phyloP scores from a whole-genome alignment of 2,113 vertebrate species.

The Charina bottae region DNA sequence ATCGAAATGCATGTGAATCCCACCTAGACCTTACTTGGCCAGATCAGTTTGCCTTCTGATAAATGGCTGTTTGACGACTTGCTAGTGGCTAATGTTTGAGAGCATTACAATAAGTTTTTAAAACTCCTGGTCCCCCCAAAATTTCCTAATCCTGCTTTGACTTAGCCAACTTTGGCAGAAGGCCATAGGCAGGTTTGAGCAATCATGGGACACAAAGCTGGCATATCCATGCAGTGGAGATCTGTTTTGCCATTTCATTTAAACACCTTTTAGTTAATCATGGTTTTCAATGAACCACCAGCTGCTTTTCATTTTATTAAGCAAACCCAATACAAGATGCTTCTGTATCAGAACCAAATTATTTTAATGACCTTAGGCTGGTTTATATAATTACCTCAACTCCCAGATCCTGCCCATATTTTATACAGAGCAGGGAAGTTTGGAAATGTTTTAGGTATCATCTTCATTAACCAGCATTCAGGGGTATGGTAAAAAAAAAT shows the following conservation, averaged over 20 bases:
- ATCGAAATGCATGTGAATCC: background rate
- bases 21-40: background rate
- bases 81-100: too few species aligned
- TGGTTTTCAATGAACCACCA: slow-evolving; percentile 1
- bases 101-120: too few species aligned
- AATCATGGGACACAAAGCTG: background rate
- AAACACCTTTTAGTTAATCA: background rate
- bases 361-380: slow-evolving; percentile 32
- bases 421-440: slow-evolving; percentile 33
- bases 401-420: background rate
- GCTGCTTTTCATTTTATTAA: slow-evolving; percentile 33
- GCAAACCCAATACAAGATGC: background rate
- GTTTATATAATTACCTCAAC: slow-evolving; percentile 9
- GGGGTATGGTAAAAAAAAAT: background rate
- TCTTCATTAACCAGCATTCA: slow-evolving; percentile 31
- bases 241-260: background rate
- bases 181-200: too few species aligned
- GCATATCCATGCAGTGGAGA: background rate
- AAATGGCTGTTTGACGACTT: too few species aligned
- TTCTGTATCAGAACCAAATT: slow-evolving; percentile 1
- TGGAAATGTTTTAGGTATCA: background rate
- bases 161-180: background rate
- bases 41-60: too few species aligned
- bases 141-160: background rate
- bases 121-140: too few species aligned